Percentiles rank a stretch among this genome's conserved stretches.
These are phyloP conservation scores for Sebastes ruberrimus DNA, from an alignment of 2,797 vertebrate genomes.

Conservation along the genomic window DNA sequence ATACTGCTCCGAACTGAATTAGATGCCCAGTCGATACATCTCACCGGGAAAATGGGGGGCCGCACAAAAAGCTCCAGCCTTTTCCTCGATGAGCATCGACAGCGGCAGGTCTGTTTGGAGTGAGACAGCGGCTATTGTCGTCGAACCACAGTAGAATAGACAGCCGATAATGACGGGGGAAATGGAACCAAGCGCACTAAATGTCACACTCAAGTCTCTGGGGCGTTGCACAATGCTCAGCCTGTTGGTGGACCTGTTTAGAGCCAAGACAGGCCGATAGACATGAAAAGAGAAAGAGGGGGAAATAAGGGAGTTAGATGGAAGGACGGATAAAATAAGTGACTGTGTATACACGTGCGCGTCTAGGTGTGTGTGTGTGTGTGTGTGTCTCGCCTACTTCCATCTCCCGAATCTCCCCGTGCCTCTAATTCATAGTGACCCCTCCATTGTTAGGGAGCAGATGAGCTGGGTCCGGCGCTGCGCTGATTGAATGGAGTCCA, in stretches of 20 bases:
- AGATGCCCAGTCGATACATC: slow-evolving; percentile 32
- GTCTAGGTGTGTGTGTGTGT: slow-evolving; percentile 22
- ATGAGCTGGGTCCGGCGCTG: slow-evolving; percentile 63
- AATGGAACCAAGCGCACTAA: slow-evolving; percentile 65
- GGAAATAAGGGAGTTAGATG: slow-evolving; percentile 31
- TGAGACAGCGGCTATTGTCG: slow-evolving; percentile 55
- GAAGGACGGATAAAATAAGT: slow-evolving; percentile 40
- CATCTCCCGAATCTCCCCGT: slow-evolving; percentile 62
- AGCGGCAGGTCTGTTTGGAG: slow-evolving; percentile 50
- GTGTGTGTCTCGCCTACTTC: slow-evolving; percentile 52
- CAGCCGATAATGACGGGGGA: slow-evolving; percentile 67
- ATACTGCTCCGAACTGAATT: slow-evolving; percentile 6
- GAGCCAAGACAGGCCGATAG: slow-evolving; percentile 41
- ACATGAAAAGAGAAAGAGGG: slow-evolving; percentile 40
- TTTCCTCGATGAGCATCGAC: slow-evolving; percentile 47
- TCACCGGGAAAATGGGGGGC: slow-evolving; percentile 28
- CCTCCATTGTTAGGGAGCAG: slow-evolving; percentile 75
- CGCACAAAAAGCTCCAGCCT: slow-evolving; percentile 19
- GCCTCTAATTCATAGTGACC: slow-evolving; percentile 78
- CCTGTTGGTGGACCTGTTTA: slow-evolving; percentile 61
- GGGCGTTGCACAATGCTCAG: slow-evolving; percentile 57
- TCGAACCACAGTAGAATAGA: slow-evolving; percentile 52
- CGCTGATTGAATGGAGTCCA: slow-evolving; percentile 78
- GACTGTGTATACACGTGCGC: slow-evolving; percentile 24
- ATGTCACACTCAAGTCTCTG: slow-evolving; percentile 66